These are phyloP conservation scores for Acromyrmex echinatior DNA, from an alignment of 1,140 invertebrate genomes.

Conservation along the genomic window DNA sequence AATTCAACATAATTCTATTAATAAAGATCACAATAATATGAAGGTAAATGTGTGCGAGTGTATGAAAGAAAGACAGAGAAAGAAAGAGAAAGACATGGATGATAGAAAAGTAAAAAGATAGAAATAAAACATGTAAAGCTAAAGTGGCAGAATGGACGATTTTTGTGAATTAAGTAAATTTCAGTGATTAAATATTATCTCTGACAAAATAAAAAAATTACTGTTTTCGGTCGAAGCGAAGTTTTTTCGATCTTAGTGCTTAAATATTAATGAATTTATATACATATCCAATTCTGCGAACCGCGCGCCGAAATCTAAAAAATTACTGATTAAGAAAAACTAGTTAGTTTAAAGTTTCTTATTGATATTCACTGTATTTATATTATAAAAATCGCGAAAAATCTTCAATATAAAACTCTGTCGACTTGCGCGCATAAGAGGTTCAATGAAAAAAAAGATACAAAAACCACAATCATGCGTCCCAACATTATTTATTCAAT, in stretches of 20 bases:
- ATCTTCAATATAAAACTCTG: neutral
- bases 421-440: neutral
- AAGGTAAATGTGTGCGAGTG: neutral
- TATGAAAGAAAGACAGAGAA: conserved; percentile 24
- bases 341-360: neutral
- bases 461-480: conserved; percentile 10
- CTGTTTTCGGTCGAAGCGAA: too few relatives aligned
- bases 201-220: neutral
- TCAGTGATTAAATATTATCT: neutral
- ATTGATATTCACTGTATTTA: neutral
- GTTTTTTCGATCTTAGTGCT: too few relatives aligned
- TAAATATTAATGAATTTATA: too few relatives aligned
- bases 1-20: conserved; percentile 29
- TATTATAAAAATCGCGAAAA: neutral
- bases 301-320: neutral
- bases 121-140: neutral
- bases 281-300: too few relatives aligned
- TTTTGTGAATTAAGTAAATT: conserved; percentile 28
- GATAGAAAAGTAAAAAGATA: conserved; percentile 12
- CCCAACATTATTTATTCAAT: conserved; percentile 43
- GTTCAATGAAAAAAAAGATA: conserved; percentile 33
- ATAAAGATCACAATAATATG: conserved; percentile 14
- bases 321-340: conserved; percentile 3
- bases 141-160: neutral
- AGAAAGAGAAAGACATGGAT: conserved; percentile 50